phyloP scores from a whole-genome alignment of 2,113 vertebrate species.

The Carettochelys insculpta region DNA sequence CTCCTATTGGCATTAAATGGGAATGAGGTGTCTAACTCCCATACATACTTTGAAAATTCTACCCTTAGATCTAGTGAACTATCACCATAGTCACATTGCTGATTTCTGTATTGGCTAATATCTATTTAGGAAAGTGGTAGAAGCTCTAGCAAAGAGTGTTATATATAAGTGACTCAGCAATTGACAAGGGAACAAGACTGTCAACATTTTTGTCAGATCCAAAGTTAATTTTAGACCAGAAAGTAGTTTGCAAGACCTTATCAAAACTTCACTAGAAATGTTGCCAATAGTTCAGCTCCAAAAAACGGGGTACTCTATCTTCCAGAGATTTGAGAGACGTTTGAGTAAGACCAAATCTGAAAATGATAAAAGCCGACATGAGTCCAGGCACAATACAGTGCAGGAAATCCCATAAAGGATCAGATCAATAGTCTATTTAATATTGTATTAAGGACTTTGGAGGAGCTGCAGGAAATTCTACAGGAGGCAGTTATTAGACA shows the following conservation, averaged over 20 bases:
- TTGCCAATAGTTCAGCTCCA: not conserved
- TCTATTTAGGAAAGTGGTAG: not conserved
- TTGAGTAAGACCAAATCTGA: not conserved
- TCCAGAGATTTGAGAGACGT: not conserved
- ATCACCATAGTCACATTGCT: not conserved
- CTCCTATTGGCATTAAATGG: not conserved
- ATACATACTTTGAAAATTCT: not conserved
- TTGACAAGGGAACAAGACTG: not conserved
- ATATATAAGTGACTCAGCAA: not conserved
- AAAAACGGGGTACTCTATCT: not conserved
- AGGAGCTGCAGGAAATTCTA: not conserved
- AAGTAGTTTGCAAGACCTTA: not conserved
- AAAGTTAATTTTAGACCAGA: not conserved
- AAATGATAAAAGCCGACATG: not conserved
- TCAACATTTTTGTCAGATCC: not conserved
- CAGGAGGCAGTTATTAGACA: not conserved
- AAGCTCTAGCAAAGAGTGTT: not conserved
- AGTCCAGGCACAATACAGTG: not conserved
- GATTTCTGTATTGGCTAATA: not conserved
- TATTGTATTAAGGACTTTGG: not conserved
- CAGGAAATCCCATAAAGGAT: not conserved
- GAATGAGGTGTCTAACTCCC: not conserved
- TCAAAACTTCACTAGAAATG: not conserved
- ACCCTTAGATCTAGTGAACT: not conserved
- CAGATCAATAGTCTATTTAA: not conserved